phyloP scores from a whole-genome alignment of 2,797 vertebrate genomes.

The Melanotaenia nigrans region DNA sequence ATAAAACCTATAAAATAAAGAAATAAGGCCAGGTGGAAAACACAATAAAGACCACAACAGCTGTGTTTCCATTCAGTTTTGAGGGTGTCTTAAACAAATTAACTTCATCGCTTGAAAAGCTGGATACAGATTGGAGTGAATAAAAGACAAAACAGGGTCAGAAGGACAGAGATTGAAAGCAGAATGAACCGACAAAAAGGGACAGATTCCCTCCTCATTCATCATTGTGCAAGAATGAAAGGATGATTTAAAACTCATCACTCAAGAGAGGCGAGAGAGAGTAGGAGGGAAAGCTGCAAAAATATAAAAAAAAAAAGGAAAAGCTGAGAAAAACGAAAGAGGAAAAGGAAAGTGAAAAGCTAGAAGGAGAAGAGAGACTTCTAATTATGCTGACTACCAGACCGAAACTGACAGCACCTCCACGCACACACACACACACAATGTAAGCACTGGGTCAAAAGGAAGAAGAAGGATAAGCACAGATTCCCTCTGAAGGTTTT shows the following conservation, averaged over 20 bases:
- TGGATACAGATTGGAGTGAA: slow-evolving; percentile 21
- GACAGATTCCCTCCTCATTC: slow-evolving; percentile 61
- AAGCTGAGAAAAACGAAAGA: neutral
- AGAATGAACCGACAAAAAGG: slow-evolving; percentile 70
- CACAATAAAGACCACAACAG: neutral
- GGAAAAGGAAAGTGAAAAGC: slow-evolving; percentile 24
- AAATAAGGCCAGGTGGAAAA: neutral
- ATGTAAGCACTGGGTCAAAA: slow-evolving; percentile 10
- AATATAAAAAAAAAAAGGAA: neutral
- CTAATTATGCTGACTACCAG: slow-evolving; percentile 80
- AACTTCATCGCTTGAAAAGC: slow-evolving; percentile 50
- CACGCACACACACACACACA: slow-evolving; percentile 30
- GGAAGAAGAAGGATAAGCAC: neutral
- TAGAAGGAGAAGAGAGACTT: slow-evolving; percentile 70
- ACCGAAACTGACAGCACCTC: slow-evolving; percentile 73
- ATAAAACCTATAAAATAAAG: neutral
- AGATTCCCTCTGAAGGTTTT: slow-evolving; percentile 6
- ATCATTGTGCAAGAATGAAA: slow-evolving; percentile 67
- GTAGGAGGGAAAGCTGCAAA: slow-evolving; percentile 3
- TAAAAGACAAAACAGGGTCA: slow-evolving; percentile 31
- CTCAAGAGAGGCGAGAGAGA: slow-evolving; percentile 47
- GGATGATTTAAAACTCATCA: slow-evolving; percentile 78
- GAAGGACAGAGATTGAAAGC: slow-evolving; percentile 63
- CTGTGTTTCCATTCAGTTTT: slow-evolving; percentile 1
- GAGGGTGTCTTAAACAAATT: slow-evolving; percentile 37